Evolutionary conservation across 2,113 vertebrate species (phyloP).

Genomic region (Cinclus cinclus): DNA sequence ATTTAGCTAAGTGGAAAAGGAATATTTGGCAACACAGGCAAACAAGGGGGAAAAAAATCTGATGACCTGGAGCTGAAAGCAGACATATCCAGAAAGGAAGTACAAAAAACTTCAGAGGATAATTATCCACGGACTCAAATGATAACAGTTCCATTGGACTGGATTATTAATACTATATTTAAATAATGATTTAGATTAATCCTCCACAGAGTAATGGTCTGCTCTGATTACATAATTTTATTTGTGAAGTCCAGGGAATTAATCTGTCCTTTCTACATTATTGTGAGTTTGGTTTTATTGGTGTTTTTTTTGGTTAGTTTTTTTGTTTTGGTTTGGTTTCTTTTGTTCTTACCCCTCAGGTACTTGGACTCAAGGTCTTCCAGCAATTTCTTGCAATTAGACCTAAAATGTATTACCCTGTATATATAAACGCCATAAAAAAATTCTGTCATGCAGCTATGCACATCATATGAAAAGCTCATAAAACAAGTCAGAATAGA

Average conservation of each 20-base stretch:
- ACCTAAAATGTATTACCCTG: not conserved
- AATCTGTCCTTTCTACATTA: not conserved
- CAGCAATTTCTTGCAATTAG: not conserved
- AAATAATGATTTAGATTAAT: not conserved
- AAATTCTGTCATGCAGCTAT: not conserved
- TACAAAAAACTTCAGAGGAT: not conserved
- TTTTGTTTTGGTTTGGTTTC: not conserved
- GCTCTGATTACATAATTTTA: not conserved
- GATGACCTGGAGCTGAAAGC: not conserved
- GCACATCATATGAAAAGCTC: not conserved
- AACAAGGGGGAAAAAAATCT: not conserved
- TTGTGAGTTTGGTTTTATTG: not conserved
- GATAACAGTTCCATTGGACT: not conserved
- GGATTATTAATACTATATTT: not conserved
- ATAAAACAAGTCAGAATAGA: not conserved
- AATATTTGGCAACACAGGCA: not conserved
- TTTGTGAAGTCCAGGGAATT: not conserved
- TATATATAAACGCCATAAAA: not conserved
- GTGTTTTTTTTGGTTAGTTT: not conserved
- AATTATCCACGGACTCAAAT: not conserved
- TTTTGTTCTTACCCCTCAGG: not conserved
- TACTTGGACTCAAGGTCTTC: not conserved
- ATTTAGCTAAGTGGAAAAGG: not conserved
- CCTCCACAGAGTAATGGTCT: not conserved
- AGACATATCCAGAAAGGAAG: not conserved